Percentiles rank a stretch among this genome's conserved stretches.
Evolutionary conservation across 2,888 invertebrate genomes (phyloP).

Genomic region (Galeruca laticollis): DNA sequence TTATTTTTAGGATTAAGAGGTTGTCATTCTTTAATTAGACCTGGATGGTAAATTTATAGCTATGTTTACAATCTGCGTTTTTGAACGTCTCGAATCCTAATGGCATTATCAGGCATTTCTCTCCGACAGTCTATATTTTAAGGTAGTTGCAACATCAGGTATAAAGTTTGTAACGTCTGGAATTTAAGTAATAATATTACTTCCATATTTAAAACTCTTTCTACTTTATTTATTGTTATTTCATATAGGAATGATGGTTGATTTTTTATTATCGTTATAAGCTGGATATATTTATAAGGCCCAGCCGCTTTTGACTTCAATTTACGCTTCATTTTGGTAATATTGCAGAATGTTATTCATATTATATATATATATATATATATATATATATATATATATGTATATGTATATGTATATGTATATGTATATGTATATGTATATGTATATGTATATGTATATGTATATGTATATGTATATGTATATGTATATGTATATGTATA

Average conservation of each 20-base stretch:
- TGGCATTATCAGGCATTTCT: conserved; percentile 58
- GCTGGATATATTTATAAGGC: conserved; percentile 51
- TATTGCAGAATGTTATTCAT: conserved; percentile 24
- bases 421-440: conserved; percentile 17
- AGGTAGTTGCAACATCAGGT: conserved; percentile 53
- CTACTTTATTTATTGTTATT: conserved; percentile 50
- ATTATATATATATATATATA: conserved; percentile 19
- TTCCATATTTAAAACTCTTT: conserved; percentile 54
- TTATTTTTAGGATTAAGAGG: conserved; percentile 43
- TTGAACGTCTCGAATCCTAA: conserved; percentile 51
- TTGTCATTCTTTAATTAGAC: conserved; percentile 51
- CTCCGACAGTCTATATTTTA: conserved; percentile 59
- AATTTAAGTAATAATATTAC: conserved; percentile 53
- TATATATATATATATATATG: too few relatives aligned
- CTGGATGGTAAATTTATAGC: conserved; percentile 50
- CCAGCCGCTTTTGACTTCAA: conserved; percentile 40
- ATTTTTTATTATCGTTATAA: conserved; percentile 44
- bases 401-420: not conserved
- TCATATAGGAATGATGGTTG: conserved; percentile 40
- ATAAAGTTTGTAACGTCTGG: conserved; percentile 46
- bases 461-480: too few relatives aligned
- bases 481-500: too few relatives aligned
- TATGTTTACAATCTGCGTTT: conserved; percentile 50
- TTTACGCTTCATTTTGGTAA: conserved; percentile 27
- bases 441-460: too few relatives aligned